Evolutionary conservation across 2,797 vertebrate genomes (phyloP), one percentile per base, ranked within the genome.

Genomic region (Onychomys leucogaster): DNA sequence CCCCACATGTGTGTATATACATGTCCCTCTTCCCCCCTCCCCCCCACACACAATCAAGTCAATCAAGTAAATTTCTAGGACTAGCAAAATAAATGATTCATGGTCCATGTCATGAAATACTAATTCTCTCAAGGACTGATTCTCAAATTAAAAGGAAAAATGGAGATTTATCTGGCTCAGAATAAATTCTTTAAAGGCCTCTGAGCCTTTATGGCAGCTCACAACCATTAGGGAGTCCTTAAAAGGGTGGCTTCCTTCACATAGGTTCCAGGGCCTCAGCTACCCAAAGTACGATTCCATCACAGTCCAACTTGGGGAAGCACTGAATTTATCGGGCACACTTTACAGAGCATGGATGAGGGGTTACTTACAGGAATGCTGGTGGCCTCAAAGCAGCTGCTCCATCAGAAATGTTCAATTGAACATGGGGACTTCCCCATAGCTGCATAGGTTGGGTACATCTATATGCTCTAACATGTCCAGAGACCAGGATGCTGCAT

Each of bases 21-120:
- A 21, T 6, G 13, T 13, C 49, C 49, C 49, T 52, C 49, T 52
- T 5, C 17, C n/a, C n/a, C n/a, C n/a, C n/a, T n/a, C n/a, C n/a
- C n/a, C n/a, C n/a, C n/a, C 46, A 57, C 34, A 69, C 46, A 55
- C n/a, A 88, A 19, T 3, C 19, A 37, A 67, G 65, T 34, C 25
- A 34, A n/a, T 52, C 69, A 85, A 78, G 81, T 34, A 61, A 73
- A 96, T 88, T 69, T 91, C 90, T 90, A 91, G 75, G n/a, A 80
- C n/a, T 49, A 43, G 21, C 57, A 34, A 63, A 80, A 85, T 46
- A 81, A 77, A 92, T 37, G 21, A 86, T 83, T 41, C 90, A 63
- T 86, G 75, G 55, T 63, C 67, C 55, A 41, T 49, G 71, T 37
- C 57, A 76, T 80, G 37, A 89, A 65, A 83, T 80, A 94, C 52